Percentiles rank a stretch among this genome's conserved stretches.
phyloP scores from a whole-genome alignment of 2,888 invertebrate species.

The Orchesella flavescens region DNA sequence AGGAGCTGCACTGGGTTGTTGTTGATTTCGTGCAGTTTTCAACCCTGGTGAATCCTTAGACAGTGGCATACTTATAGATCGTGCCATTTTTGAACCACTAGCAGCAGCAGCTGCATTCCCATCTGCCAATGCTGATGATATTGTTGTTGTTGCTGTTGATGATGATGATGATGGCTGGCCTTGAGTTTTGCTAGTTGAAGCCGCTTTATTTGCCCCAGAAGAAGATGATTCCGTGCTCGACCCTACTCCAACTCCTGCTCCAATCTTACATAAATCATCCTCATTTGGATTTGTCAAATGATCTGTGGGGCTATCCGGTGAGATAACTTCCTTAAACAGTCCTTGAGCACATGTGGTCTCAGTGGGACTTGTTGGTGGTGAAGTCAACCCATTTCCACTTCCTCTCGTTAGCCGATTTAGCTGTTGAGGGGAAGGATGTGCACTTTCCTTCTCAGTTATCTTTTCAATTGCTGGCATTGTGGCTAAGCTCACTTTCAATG shows the following conservation, averaged over 20 bases:
- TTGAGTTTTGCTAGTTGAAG: conserved; percentile 40
- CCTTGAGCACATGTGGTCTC: conserved; percentile 15
- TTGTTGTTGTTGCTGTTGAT: too few relatives aligned
- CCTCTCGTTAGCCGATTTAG: conserved; percentile 73
- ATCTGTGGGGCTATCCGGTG: conserved; percentile 42
- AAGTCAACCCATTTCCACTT: conserved; percentile 63
- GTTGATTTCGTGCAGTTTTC: conserved; percentile 49
- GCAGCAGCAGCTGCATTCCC: conserved; percentile 28
- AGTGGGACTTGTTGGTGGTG: conserved; percentile 42
- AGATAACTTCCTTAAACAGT: conserved; percentile 37
- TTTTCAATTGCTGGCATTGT: conserved; percentile 81
- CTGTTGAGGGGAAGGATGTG: conserved; percentile 80
- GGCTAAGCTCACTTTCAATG: conserved; percentile 71
- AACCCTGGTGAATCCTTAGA: conserved; percentile 60
- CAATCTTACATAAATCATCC: conserved; percentile 31
- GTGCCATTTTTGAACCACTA: conserved; percentile 61
- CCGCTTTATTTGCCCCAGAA: neutral
- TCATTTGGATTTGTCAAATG: conserved; percentile 59
- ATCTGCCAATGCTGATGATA: conserved; percentile 43
- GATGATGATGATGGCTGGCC: conserved; percentile 36
- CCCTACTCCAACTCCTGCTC: neutral
- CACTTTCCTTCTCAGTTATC: conserved; percentile 96
- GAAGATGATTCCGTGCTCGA: conserved; percentile 21
- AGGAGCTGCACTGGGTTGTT: conserved; percentile 22
- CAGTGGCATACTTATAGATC: conserved; percentile 71